Percentiles rank a stretch among this genome's conserved stretches.
These are phyloP conservation scores for Drosophila lowei DNA, from an alignment of 1,140 invertebrate species.

Conservation along the genomic window DNA sequence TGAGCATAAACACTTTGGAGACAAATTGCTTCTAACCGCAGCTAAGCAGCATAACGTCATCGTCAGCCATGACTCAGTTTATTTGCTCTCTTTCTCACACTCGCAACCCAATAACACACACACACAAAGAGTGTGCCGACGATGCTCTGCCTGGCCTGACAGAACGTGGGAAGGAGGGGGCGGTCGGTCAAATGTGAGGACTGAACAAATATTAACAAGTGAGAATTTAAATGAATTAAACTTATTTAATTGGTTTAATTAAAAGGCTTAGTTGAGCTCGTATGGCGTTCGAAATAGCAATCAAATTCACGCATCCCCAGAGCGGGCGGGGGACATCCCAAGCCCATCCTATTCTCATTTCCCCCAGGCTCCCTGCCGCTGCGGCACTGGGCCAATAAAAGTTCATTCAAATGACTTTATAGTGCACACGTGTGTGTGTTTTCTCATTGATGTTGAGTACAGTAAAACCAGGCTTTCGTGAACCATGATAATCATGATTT, in stretches of 20 bases:
- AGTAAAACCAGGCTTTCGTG: conserved; percentile 6
- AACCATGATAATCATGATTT: background rate
- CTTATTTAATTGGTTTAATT: conserved; percentile 48
- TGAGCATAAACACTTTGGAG: conserved; percentile 59
- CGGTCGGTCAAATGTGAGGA: background rate
- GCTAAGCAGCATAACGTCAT: conserved; percentile 59
- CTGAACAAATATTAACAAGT: conserved; percentile 28
- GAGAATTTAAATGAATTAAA: conserved; percentile 15
- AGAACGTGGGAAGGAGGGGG: conserved; percentile 4
- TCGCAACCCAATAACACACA: conserved; percentile 13
- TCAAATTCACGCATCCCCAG: conserved; percentile 28
- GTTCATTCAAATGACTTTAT: conserved; percentile 54
- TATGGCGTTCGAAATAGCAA: conserved; percentile 26
- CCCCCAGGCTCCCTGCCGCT: conserved; percentile 12
- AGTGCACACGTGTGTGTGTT: conserved; percentile 28
- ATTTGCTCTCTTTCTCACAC: conserved; percentile 31
- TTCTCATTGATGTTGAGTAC: conserved; percentile 30
- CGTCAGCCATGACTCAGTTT: conserved; percentile 58
- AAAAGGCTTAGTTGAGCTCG: conserved; percentile 26
- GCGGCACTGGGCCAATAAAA: conserved; percentile 31
- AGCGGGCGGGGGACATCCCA: background rate
- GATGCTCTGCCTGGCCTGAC: conserved; percentile 33
- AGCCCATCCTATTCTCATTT: background rate
- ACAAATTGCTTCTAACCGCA: conserved; percentile 54
- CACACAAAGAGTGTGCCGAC: conserved; percentile 7